phyloP scores from a whole-genome alignment of 2,888 invertebrate species.

The Lagria hirta region DNA sequence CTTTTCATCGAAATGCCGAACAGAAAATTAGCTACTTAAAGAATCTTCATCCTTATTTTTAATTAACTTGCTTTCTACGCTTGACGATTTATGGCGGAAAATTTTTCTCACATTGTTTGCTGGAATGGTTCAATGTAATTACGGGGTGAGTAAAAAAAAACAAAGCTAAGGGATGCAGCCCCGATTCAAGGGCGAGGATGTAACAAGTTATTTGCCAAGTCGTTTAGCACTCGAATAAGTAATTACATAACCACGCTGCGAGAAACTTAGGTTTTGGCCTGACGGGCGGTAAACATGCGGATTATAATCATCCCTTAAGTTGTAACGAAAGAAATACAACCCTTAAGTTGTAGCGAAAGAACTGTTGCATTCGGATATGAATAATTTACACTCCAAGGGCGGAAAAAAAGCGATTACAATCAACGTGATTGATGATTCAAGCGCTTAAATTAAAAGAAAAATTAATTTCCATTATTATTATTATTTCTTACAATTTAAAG shows the following conservation, averaged over 20 bases:
- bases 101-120: slow-evolving; percentile 31
- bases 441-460: too few species aligned
- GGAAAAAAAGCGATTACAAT: too few species aligned
- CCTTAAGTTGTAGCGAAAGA: too few species aligned
- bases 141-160: slow-evolving; percentile 23
- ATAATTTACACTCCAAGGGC: too few species aligned
- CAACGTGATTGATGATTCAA: too few species aligned
- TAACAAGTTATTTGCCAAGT: slow-evolving; percentile 45
- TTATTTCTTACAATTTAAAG: too few species aligned
- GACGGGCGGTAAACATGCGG: slow-evolving; percentile 28
- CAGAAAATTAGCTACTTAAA: too few species aligned
- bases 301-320: slow-evolving; percentile 26
- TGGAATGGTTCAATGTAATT: slow-evolving; percentile 30
- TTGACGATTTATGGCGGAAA: slow-evolving; percentile 27
- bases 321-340: too few species aligned
- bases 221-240: slow-evolving; percentile 44
- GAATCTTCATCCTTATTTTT: slow-evolving; percentile 31
- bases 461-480: too few species aligned
- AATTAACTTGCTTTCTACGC: slow-evolving; percentile 30
- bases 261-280: slow-evolving; percentile 33
- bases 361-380: too few species aligned
- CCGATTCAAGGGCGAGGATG: slow-evolving; percentile 26
- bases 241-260: slow-evolving; percentile 42
- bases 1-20: too few species aligned
- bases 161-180: slow-evolving; percentile 16